phyloP scores from a whole-genome alignment of 2,113 vertebrate species.

The Corydoras sp. region DNA sequence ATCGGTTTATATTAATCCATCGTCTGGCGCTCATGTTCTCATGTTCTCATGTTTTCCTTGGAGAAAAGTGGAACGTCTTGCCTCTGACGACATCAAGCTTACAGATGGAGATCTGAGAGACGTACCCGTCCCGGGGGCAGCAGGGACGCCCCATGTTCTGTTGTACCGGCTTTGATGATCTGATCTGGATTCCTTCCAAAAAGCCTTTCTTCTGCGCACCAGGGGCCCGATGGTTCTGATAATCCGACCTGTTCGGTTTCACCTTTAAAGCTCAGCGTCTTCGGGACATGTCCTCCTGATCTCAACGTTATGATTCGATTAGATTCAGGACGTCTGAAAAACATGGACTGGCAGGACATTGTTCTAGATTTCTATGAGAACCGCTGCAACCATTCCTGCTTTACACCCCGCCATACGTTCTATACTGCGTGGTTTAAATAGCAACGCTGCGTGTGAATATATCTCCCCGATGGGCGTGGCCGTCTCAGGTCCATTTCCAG shows the following conservation, averaged over 20 bases:
- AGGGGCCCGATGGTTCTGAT: conserved; percentile 57
- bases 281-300: not conserved
- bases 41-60: not conserved
- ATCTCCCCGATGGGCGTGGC: too few species aligned
- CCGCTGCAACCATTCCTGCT: too few species aligned
- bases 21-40: not conserved
- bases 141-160: not conserved
- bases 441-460: too few species aligned
- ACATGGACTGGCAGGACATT: too few species aligned
- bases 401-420: too few species aligned
- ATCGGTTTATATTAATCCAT: too few species aligned
- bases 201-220: conserved; percentile 58
- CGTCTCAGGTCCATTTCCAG: too few species aligned
- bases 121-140: not conserved
- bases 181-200: conserved; percentile 51
- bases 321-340: too few species aligned
- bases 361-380: too few species aligned
- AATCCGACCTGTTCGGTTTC: conserved; percentile 57
- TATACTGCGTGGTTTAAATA: too few species aligned
- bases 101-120: conserved; percentile 17
- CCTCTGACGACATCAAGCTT: not conserved
- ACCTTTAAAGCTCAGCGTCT: conserved; percentile 41
- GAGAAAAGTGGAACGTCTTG: conserved; percentile 5
- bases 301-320: not conserved
- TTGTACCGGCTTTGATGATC: not conserved